These are phyloP conservation scores for Disparrhopalites patrizii DNA, from an alignment of 2,888 invertebrate genomes.

Conservation along the genomic window DNA sequence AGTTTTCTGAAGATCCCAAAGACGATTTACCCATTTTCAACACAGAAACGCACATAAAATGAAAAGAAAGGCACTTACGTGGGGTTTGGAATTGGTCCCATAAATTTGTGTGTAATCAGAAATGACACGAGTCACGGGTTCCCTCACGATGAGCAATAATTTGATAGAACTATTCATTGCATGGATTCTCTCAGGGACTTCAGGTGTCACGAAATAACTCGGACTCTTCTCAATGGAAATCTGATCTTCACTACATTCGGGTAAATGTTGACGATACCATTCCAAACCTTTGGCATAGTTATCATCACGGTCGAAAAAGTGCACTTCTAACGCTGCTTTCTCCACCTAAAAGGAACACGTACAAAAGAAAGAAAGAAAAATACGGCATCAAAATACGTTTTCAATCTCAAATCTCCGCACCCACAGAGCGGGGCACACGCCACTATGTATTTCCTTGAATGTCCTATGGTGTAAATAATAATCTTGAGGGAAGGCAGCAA, in stretches of 20 bases:
- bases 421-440: too few species aligned
- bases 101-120: constrained; percentile 92
- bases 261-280: constrained; percentile 95
- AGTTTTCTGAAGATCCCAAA: too few species aligned
- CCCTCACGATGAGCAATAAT: constrained; percentile 85
- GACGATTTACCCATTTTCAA: not conserved
- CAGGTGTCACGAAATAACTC: constrained; percentile 92
- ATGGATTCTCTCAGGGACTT: constrained; percentile 88
- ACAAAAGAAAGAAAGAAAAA: not conserved
- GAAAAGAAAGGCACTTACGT: constrained; percentile 15
- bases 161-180: constrained; percentile 92
- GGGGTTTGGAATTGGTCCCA: constrained; percentile 36
- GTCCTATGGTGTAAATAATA: too few species aligned
- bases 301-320: constrained; percentile 93
- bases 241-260: constrained; percentile 83
- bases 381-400: not conserved
- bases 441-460: too few species aligned
- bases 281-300: constrained; percentile 88
- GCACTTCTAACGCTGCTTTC: constrained; percentile 90
- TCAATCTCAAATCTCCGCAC: not conserved
- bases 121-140: constrained; percentile 92
- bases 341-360: constrained; percentile 62
- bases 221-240: constrained; percentile 97
- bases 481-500: not conserved
- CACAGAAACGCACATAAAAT: not conserved